These are phyloP conservation scores for Halocaridina rubra DNA, from an alignment of 2,888 invertebrate genomes.

Conservation along the genomic window DNA sequence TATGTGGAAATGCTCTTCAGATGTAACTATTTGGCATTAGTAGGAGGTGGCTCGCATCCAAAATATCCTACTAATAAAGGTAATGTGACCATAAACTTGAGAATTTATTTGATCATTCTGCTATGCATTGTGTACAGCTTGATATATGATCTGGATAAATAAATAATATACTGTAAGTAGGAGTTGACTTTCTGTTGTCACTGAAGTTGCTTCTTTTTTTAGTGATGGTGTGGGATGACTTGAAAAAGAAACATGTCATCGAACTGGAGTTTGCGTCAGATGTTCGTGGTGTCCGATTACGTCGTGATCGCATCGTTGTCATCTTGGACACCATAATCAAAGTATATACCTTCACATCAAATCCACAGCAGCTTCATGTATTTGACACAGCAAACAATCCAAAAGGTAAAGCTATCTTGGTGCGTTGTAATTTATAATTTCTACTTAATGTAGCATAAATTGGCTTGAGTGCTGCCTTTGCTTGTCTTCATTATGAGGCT, in stretches of 20 bases:
- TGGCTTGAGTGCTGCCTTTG: no score
- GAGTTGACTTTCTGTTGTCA: background rate
- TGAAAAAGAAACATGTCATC: conserved; percentile 94
- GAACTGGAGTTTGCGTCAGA: conserved; percentile 93
- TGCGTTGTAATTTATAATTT: background rate
- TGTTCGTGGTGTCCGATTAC: conserved; percentile 89
- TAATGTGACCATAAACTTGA: conserved; percentile 65
- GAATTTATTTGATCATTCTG: background rate
- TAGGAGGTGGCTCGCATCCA: conserved; percentile 92
- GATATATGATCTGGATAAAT: background rate
- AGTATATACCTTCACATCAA: conserved; percentile 96
- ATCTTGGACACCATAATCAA: conserved; percentile 94
- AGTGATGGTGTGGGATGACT: conserved; percentile 98
- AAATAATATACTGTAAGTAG: background rate
- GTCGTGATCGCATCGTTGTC: conserved; percentile 96
- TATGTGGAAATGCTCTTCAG: conserved; percentile 98
- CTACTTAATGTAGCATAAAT: background rate
- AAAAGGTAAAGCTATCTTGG: conserved; percentile 73
- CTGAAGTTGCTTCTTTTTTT: conserved; percentile 27
- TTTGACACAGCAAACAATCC: conserved; percentile 96
- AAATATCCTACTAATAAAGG: conserved; percentile 92
- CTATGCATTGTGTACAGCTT: background rate
- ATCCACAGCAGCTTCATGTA: conserved; percentile 93
- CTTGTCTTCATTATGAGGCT: no score
- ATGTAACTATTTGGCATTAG: conserved; percentile 95